Percentiles rank a stretch among this genome's conserved stretches.
Evolutionary conservation across 2,888 invertebrate species (phyloP).

Genomic region (Muschampia plurimacula): DNA sequence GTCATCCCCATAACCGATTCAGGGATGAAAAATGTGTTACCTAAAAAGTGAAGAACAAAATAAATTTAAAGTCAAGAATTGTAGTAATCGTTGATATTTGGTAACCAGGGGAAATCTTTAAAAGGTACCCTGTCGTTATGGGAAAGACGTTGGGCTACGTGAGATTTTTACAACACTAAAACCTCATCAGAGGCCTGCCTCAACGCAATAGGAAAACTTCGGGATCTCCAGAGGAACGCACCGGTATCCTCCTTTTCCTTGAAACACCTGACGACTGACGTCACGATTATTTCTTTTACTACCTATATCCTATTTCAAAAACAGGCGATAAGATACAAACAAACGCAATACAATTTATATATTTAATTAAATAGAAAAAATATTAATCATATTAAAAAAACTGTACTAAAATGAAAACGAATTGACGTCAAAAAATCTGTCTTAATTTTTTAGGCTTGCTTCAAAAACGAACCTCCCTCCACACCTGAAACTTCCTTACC

Average conservation of each 20-base stretch:
- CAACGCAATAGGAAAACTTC: neutral
- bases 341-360: too few species aligned
- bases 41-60: slow-evolving; percentile 61
- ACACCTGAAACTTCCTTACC: too few species aligned
- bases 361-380: too few species aligned
- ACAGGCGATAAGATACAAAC: too few species aligned
- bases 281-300: too few species aligned
- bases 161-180: neutral
- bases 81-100: neutral
- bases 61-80: neutral
- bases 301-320: too few species aligned
- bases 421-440: too few species aligned
- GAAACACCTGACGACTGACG: too few species aligned
- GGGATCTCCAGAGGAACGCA: neutral
- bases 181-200: neutral
- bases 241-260: neutral
- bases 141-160: neutral
- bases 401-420: too few species aligned
- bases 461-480: too few species aligned
- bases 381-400: too few species aligned
- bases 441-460: too few species aligned
- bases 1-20: slow-evolving; percentile 97
- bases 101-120: neutral
- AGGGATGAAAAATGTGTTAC: slow-evolving; percentile 91
- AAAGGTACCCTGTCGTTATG: neutral